Conservation (phyloP, 2,797 vertebrate species). For the Salmo trutta region DNA sequence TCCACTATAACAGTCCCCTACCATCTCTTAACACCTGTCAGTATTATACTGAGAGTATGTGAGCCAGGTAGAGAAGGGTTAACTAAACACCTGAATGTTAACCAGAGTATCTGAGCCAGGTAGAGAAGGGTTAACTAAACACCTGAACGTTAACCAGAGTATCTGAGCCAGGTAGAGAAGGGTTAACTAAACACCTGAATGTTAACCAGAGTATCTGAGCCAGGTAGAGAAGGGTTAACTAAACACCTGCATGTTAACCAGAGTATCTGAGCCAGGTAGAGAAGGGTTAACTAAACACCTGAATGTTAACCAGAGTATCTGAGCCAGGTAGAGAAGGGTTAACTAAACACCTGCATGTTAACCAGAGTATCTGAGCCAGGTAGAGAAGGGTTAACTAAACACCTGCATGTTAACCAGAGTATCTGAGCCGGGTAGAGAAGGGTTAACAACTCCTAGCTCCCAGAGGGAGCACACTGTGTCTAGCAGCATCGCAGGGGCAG, state of each 20-base stretch:
- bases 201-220: too few relatives aligned
- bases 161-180: conserved; percentile 3
- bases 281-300: background rate
- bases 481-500: conserved; percentile 24
- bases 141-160: background rate
- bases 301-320: background rate
- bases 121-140: background rate
- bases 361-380: background rate
- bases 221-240: background rate
- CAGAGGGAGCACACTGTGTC: conserved; percentile 7
- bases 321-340: background rate
- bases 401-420: too few relatives aligned
- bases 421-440: background rate
- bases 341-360: background rate
- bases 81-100: background rate
- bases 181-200: background rate
- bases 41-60: background rate
- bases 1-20: background rate
- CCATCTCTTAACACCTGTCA: background rate
- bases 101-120: background rate
- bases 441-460: background rate
- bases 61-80: background rate
- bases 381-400: background rate
- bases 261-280: conserved; percentile 5
- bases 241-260: background rate